Evolutionary conservation across 2,797 vertebrate species (phyloP), one percentile per base, ranked within the genome.

Genomic region (Lepus oiostolus): DNA sequence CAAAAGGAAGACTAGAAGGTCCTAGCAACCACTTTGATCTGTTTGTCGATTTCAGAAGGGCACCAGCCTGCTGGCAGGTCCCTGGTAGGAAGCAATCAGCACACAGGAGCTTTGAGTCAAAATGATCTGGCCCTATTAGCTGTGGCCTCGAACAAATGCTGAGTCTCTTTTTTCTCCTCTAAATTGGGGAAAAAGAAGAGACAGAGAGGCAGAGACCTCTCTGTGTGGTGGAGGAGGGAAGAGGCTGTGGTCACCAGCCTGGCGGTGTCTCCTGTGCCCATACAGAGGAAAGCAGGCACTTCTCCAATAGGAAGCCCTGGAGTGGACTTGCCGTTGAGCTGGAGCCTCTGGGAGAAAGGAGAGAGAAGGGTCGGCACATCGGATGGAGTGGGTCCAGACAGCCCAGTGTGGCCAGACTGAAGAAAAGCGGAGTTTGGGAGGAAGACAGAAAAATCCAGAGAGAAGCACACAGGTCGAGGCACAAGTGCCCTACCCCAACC

Each of bases 391-490:
- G 35, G 32, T 24, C 5, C 47, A 70, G 52, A 52, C 42, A 54
- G 38, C 65, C 24, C 24, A 75, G 62, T 3, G 4, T 54, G 12
- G 76, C 75, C 8, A 86, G 7, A 89, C 32, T 47, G 0, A 35
- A 60, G 26, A 96, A 24, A 85, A 26, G 16, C 65, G 79, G 68
- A 80, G 14, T 67, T 76, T 82, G 17, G 22, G 19, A 38, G 21
- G 21, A 70, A 76, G 38, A 75, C 16, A 80, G 76, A 93, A 58
- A 58, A 58, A 58, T 58, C 19, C 54, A 58, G 14, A 5, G 54
- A 58, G 68, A 88, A 87, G 80, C 82, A 95, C 84, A 89, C 12
- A 94, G 13, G 14, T 11, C 22, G 54, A 93, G 17, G 11, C 24
- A 85, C 38, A 19, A 17, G 28, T 60, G 62, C 30, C 30, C 83